These are phyloP conservation scores for Cynocephalus volans DNA, from an alignment of 2,113 vertebrate genomes.

Conservation along the genomic window DNA sequence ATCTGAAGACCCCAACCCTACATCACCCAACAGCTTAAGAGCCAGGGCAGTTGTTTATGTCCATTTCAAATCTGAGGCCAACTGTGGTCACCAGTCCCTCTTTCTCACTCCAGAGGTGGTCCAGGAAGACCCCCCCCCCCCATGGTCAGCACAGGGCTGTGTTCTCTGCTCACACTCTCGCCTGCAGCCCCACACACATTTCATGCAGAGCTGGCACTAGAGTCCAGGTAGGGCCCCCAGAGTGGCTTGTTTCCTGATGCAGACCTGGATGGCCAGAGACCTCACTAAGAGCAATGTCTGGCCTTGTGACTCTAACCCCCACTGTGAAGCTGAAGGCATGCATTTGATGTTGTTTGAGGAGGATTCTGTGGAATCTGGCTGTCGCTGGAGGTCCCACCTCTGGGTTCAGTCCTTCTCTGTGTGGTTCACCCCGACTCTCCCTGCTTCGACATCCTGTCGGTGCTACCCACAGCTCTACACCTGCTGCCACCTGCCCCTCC, in stretches of 20 bases:
- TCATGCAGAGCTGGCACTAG: background rate
- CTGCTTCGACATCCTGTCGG: background rate
- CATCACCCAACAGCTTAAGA: background rate
- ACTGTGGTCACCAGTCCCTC: background rate
- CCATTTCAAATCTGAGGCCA: background rate
- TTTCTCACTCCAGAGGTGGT: background rate
- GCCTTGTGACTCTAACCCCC: rapidly evolving
- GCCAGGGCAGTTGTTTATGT: background rate
- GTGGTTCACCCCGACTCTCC: background rate
- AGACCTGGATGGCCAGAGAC: background rate
- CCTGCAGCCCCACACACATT: background rate
- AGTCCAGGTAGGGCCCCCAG: no score
- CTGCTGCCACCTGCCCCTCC: background rate
- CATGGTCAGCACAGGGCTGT: background rate
- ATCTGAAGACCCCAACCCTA: rapidly evolving
- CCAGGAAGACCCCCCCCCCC: background rate
- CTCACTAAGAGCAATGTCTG: background rate
- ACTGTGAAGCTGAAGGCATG: background rate
- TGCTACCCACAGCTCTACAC: background rate
- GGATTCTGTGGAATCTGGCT: no score
- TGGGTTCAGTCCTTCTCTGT: no score
- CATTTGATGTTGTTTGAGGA: background rate
- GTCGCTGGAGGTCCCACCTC: no score
- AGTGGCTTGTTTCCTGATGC: background rate
- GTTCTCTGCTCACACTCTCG: background rate